phyloP scores from a whole-genome alignment of 2,797 vertebrate species.

The Schizopygopsis malacanthus region DNA sequence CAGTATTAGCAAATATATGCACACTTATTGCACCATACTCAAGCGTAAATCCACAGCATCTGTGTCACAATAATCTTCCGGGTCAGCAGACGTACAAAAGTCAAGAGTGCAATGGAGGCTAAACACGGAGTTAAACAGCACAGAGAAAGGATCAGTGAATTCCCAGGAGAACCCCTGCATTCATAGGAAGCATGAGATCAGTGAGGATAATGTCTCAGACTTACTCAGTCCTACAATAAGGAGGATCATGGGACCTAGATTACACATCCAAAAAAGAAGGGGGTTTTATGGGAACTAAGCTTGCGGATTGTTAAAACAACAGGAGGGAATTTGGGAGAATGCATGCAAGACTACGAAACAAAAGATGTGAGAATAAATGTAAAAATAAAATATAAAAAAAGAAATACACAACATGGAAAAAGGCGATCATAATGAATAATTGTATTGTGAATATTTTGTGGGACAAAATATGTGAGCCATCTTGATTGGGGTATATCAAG shows the following conservation, averaged over 20 bases:
- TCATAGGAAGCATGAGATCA: conserved; percentile 49
- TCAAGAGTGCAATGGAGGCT: conserved; percentile 26
- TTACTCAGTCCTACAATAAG: conserved; percentile 51
- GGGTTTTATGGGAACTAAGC: neutral
- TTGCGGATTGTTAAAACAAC: neutral
- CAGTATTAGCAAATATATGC: neutral
- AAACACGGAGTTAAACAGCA: conserved; percentile 42
- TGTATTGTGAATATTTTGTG: neutral
- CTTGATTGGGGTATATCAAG: no score
- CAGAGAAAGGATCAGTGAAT: conserved; percentile 42
- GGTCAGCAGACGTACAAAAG: conserved; percentile 49
- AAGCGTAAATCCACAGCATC: conserved; percentile 40
- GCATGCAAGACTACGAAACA: neutral
- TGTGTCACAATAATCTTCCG: conserved; percentile 51
- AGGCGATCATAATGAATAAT: neutral
- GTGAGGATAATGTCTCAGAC: conserved; percentile 57
- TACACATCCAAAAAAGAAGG: neutral
- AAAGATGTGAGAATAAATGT: neutral
- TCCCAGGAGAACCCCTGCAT: conserved; percentile 31
- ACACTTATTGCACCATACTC: neutral
- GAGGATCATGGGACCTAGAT: conserved; percentile 44
- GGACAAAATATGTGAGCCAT: neutral
- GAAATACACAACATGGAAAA: no score
- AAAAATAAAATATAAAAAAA: no score
- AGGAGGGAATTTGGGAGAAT: neutral